Conservation (phyloP, 1,140 invertebrate species). For the Drosophila ironensis region DNA sequence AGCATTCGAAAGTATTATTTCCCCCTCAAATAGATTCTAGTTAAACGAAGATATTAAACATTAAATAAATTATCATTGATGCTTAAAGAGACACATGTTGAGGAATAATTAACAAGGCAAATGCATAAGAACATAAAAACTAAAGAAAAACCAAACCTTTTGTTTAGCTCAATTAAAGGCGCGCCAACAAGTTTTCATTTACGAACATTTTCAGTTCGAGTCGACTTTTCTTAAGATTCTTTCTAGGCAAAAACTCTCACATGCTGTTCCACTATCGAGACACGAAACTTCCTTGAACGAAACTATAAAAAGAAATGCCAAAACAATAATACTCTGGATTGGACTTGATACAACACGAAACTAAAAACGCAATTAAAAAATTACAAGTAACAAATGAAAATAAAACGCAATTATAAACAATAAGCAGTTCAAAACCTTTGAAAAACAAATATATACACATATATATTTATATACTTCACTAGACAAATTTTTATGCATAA, state of each 20-base stretch:
- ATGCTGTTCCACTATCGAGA: constrained; percentile 37
- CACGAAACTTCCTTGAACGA: constrained; percentile 47
- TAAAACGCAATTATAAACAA: constrained; percentile 78
- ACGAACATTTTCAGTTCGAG: constrained; percentile 16
- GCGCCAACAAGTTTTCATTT: constrained; percentile 42
- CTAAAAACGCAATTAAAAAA: constrained; percentile 62
- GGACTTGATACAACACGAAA: constrained; percentile 24
- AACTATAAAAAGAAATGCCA: constrained; percentile 58
- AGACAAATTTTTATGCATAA: constrained; percentile 76
- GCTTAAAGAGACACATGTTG: constrained; percentile 34
- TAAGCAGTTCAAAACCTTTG: constrained; percentile 74
- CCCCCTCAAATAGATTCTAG: constrained; percentile 33
- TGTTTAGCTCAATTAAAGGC: constrained; percentile 44
- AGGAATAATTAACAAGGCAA: constrained; percentile 30
- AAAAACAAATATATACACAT: constrained; percentile 68
- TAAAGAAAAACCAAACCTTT: constrained; percentile 27
- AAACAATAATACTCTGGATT: constrained; percentile 52
- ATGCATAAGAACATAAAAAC: constrained; percentile 27
- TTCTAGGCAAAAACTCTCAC: constrained; percentile 31
- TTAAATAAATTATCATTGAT: constrained; percentile 38
- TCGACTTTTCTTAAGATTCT: constrained; percentile 9
- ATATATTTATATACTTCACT: constrained; percentile 75
- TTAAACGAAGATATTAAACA: constrained; percentile 31
- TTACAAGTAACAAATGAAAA: constrained; percentile 65
- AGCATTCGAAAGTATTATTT: constrained; percentile 39